These are phyloP conservation scores for Camponotus vicinus DNA, from an alignment of 1,140 invertebrate species.

Conservation along the genomic window DNA sequence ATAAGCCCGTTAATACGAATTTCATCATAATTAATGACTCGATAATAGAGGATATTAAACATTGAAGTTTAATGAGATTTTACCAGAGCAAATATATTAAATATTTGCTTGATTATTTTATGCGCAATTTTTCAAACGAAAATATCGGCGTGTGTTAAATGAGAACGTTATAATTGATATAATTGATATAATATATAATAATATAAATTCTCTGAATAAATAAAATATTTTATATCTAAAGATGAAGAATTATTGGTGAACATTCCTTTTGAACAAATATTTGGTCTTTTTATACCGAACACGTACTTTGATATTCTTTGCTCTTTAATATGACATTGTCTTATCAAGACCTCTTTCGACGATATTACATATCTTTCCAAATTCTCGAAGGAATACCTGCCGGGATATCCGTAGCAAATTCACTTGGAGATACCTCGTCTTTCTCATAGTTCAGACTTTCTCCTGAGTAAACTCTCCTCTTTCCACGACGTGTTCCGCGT, in stretches of 20 bases:
- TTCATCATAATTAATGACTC: constrained; percentile 17
- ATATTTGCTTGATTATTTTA: background rate
- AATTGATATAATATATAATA: constrained; percentile 3
- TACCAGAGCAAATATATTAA: background rate
- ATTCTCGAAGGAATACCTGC: constrained; percentile 37
- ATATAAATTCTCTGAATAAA: background rate
- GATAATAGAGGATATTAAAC: constrained; percentile 8
- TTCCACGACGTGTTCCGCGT: constrained; percentile 14
- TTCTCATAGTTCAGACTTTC: constrained; percentile 24
- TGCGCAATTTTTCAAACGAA: background rate
- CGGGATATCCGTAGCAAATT: constrained; percentile 41
- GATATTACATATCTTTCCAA: constrained; percentile 40
- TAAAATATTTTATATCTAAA: background rate
- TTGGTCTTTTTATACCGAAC: background rate
- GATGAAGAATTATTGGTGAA: background rate
- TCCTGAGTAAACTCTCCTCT: constrained; percentile 29
- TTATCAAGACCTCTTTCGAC: constrained; percentile 10
- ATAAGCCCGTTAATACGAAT: constrained; percentile 32
- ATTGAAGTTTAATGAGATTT: constrained; percentile 10
- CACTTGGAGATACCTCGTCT: constrained; percentile 24
- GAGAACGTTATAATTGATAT: background rate
- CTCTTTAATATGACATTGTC: constrained; percentile 14
- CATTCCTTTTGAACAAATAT: constrained; percentile 26
- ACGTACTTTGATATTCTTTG: background rate
- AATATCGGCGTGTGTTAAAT: background rate